phyloP scores from a whole-genome alignment of 2,888 invertebrate genomes.

The Philereme vetulata region DNA sequence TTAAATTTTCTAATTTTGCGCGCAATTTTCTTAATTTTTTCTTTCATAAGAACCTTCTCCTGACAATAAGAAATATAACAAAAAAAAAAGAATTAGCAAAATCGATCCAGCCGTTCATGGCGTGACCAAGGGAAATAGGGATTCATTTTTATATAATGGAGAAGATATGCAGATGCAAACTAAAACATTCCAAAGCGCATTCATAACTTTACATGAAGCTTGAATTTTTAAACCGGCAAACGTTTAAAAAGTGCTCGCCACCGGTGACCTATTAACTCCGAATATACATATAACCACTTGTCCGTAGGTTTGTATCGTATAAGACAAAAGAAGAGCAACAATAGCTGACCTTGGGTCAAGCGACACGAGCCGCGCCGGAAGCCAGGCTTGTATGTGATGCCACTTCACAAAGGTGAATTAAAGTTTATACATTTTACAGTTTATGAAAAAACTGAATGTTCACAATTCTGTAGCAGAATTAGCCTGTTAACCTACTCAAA shows the following conservation, averaged over 20 bases:
- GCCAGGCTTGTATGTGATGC: constrained; percentile 32
- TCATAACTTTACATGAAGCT: background rate
- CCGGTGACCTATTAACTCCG: constrained; percentile 34
- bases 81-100: too few relatives aligned
- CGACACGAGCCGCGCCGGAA: constrained; percentile 30
- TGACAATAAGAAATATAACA: too few relatives aligned
- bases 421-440: constrained; percentile 11
- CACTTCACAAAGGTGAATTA: constrained; percentile 27
- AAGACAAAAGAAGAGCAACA: constrained; percentile 41
- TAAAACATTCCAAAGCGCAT: too few relatives aligned
- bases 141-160: too few relatives aligned
- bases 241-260: constrained; percentile 15
- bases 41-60: too few relatives aligned
- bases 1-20: too few relatives aligned
- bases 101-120: too few relatives aligned
- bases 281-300: constrained; percentile 32
- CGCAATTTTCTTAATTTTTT: too few relatives aligned
- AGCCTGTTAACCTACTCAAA: too few relatives aligned
- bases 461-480: too few relatives aligned
- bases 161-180: too few relatives aligned
- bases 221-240: background rate
- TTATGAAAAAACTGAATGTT: constrained; percentile 5
- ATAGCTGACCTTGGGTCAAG: constrained; percentile 40
- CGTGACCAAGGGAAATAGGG: too few relatives aligned
- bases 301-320: constrained; percentile 22